Base-by-base conservation (phyloP, 2,888 invertebrate species). In the Cabera pusaria region DNA sequence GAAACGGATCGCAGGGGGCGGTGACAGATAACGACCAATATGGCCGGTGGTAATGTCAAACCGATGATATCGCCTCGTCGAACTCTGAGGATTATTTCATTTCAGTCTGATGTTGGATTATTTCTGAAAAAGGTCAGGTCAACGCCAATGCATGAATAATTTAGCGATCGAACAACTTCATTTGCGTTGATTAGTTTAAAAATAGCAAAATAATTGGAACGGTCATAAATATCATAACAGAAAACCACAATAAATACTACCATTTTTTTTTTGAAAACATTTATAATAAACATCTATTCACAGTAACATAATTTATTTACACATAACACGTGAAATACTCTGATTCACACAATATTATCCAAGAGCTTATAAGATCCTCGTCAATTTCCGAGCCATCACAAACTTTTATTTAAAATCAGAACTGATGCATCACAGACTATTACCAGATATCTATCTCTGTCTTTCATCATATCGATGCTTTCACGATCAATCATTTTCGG, bases 11-110 rank as follows among this genome's bases (percentile, higher is more conserved):
- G 68, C 66, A 65, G 83, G 82, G 84, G 85, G 84, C 83, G 85
- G 81, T 70, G 70, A 81, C 83, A 77, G 85, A 87, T 87, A 84
- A 84, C 83, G 77, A 75, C 74, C 83, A 73, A 82, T 81, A 83
- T 80, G 78, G 71, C 73, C 72, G 72, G 64, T 75, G 79, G 72
- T 73, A 76, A 77, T 72, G 74, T 76, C 74, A 73, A 70, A 70
- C 60, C 75, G 70, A 79, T 83, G 76, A 74, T 54, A 51, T 44
- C 49, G 49, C 26, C 31, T 44, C 47, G 52, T 49, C 47, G 43
- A 49, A 45, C 44, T 49, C 41, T 19, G 28, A 45, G 35, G 44
- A 53, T 53, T 49, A 50, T 53, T 50, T 48, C 44, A 50, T 53
- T 52, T 47, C 31, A 22, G 19, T 21, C 26, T 39, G 36, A 22